Percentiles rank a stretch among this genome's conserved stretches.
phyloP scores from a whole-genome alignment of 1,140 invertebrate species.

The Zelostemma sp. region DNA sequence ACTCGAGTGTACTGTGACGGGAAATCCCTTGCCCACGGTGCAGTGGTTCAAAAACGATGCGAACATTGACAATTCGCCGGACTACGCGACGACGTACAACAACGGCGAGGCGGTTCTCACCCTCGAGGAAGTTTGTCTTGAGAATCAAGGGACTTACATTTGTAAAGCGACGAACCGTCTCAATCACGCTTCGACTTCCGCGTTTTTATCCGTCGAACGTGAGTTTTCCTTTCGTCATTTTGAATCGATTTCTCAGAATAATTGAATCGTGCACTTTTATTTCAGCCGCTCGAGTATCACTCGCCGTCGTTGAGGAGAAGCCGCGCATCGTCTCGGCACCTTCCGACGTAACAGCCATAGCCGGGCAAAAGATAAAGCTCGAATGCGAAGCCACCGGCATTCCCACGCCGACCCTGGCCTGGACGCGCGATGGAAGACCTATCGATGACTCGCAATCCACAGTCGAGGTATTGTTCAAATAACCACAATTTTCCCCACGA shows the following conservation, averaged over 20 bases:
- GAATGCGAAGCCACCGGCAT: slow-evolving; percentile 77
- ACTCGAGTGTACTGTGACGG: slow-evolving; percentile 80
- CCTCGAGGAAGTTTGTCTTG: slow-evolving; percentile 73
- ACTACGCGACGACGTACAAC: slow-evolving; percentile 78
- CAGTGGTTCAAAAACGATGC: slow-evolving; percentile 83
- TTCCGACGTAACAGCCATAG: slow-evolving; percentile 75
- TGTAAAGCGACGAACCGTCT: slow-evolving; percentile 80
- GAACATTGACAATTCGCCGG: slow-evolving; percentile 81
- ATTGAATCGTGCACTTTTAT: slow-evolving; percentile 20
- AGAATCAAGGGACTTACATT: slow-evolving; percentile 75
- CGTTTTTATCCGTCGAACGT: slow-evolving; percentile 72
- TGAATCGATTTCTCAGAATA: not conserved
- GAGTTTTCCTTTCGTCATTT: slow-evolving; percentile 41
- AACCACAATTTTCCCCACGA: too few species aligned
- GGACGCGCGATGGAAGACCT: slow-evolving; percentile 79
- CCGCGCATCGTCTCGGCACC: slow-evolving; percentile 72
- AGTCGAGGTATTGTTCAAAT: slow-evolving; percentile 64
- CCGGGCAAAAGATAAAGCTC: slow-evolving; percentile 77
- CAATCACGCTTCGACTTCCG: slow-evolving; percentile 75
- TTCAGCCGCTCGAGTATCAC: slow-evolving; percentile 67
- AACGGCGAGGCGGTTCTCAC: slow-evolving; percentile 76
- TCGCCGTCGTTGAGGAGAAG: slow-evolving; percentile 57
- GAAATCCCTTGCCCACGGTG: slow-evolving; percentile 82
- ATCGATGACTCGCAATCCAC: slow-evolving; percentile 71
- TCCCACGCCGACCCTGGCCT: slow-evolving; percentile 74